Evolutionary conservation across 2,888 invertebrate genomes (phyloP).

Genomic region (Balanococcus diminutus): DNA sequence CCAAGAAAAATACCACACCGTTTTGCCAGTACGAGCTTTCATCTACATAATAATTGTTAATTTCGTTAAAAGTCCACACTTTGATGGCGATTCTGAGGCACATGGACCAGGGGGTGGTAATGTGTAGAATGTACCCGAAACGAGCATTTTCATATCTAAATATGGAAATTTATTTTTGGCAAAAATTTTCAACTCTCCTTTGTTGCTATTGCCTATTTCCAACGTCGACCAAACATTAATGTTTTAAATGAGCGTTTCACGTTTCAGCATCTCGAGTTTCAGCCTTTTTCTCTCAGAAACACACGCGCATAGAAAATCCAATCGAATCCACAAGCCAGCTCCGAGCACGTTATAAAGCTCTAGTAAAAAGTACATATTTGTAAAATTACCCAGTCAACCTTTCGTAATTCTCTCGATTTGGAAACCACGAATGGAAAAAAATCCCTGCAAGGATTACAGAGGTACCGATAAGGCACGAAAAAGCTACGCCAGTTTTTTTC

Average conservation of each 20-base stretch:
- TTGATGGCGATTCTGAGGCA: neutral
- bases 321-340: neutral
- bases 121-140: neutral
- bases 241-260: neutral
- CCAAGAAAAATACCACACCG: neutral
- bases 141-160: neutral
- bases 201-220: neutral
- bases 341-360: no score
- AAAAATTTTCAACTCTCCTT: neutral
- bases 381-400: neutral
- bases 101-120: no score
- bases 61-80: conserved; percentile 25
- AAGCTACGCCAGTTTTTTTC: conserved; percentile 1
- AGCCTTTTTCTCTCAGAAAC: no score
- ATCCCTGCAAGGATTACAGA: neutral
- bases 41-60: conserved; percentile 33
- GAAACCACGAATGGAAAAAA: neutral
- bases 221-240: neutral
- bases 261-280: neutral
- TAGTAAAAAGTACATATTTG: neutral
- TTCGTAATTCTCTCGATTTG: neutral
- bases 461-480: conserved; percentile 32
- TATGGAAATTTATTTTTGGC: conserved; percentile 11
- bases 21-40: neutral
- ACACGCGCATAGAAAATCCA: neutral